Percentiles rank a stretch among this genome's conserved stretches.
Evolutionary conservation across 2,888 invertebrate species (phyloP).

Genomic region (Chaitophorus viminalis): DNA sequence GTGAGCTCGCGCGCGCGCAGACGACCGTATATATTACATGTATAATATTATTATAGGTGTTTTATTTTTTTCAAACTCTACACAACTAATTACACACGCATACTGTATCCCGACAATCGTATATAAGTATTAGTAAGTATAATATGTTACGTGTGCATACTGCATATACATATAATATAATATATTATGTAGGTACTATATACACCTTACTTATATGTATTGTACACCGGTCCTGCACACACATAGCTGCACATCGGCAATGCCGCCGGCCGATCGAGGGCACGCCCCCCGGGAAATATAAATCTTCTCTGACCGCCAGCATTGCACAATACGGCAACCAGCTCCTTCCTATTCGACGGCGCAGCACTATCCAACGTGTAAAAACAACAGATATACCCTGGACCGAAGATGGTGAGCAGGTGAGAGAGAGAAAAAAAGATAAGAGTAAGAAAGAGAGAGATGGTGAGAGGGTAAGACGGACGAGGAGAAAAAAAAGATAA

Average conservation of each 20-base stretch:
- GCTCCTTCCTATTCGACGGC: conserved; percentile 9
- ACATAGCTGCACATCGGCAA: conserved; percentile 6
- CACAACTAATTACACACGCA: conserved; percentile 38
- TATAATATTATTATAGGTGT: conserved; percentile 39
- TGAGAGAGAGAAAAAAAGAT: neutral
- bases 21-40: neutral
- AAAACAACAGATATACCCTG: neutral
- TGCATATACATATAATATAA: neutral
- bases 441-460: neutral
- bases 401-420: neutral
- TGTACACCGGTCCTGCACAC: neutral
- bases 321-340: conserved; percentile 52
- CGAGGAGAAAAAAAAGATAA: neutral
- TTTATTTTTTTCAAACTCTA: conserved; percentile 24
- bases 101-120: neutral
- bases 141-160: conserved; percentile 3
- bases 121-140: neutral
- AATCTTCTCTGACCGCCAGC: conserved; percentile 38
- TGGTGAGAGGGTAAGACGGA: no score
- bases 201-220: neutral
- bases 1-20: neutral
- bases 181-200: neutral
- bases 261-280: neutral
- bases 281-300: conserved; percentile 50
- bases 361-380: neutral